Evolutionary conservation across 2,888 invertebrate species (phyloP).

Genomic region (Caenorhabditis macrosperma): DNA sequence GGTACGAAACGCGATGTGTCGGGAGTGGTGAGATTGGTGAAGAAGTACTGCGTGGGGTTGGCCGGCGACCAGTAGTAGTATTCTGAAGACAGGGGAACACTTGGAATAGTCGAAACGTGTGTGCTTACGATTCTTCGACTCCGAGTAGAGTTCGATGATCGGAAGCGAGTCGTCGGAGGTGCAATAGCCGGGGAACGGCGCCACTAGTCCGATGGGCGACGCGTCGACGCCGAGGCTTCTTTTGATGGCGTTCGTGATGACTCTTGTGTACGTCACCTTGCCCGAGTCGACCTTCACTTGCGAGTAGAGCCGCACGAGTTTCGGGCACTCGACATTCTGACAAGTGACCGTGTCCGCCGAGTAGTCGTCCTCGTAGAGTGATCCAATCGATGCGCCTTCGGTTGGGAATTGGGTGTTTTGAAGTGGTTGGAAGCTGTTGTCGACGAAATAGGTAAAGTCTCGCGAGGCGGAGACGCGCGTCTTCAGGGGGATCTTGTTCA

Average conservation of each 20-base stretch:
- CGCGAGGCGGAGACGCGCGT: background rate
- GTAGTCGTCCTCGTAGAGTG: conserved; percentile 38
- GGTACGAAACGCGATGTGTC: conserved; percentile 8
- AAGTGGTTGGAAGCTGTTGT: conserved; percentile 8
- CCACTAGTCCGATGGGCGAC: conserved; percentile 29
- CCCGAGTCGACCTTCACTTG: background rate
- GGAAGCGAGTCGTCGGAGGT: conserved; percentile 23
- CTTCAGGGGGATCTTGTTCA: conserved; percentile 25
- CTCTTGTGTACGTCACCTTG: background rate
- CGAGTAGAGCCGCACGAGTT: conserved; percentile 9
- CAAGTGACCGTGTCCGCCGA: background rate
- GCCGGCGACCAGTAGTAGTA: conserved; percentile 37
- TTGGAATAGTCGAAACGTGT: background rate
- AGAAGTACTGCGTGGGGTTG: conserved; percentile 4
- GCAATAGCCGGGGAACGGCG: conserved; percentile 46
- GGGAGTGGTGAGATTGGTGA: background rate
- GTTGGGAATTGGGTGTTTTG: conserved; percentile 18
- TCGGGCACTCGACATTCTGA: conserved; percentile 13
- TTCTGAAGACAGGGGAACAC: conserved; percentile 1
- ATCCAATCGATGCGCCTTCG: conserved; percentile 14
- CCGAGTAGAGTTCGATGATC: conserved; percentile 32
- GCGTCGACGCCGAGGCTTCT: background rate
- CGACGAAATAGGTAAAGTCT: conserved; percentile 30
- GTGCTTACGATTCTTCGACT: background rate
- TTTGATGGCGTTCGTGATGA: conserved; percentile 8